Evolutionary conservation across 2,888 invertebrate genomes (phyloP).

Genomic region (Stenurella melanura): DNA sequence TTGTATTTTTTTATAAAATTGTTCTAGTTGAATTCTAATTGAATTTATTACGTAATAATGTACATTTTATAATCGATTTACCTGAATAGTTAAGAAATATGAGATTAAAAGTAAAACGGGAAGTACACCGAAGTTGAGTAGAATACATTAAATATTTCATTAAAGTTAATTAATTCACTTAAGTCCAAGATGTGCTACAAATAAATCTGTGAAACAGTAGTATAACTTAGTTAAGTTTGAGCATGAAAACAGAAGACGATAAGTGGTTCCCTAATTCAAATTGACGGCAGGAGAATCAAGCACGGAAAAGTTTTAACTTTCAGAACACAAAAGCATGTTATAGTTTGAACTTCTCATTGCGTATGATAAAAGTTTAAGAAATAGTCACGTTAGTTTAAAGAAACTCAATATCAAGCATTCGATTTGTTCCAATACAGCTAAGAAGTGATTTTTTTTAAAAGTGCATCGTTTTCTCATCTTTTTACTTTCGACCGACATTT

Average conservation of each 20-base stretch:
- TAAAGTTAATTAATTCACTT: neutral
- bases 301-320: neutral
- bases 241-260: neutral
- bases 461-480: too few relatives aligned
- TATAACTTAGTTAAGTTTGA: neutral
- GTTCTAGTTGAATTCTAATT: too few relatives aligned
- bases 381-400: too few relatives aligned
- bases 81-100: too few relatives aligned
- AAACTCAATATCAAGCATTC: too few relatives aligned
- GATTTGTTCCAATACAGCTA: too few relatives aligned
- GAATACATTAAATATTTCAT: neutral
- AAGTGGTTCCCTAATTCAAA: neutral
- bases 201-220: conserved; percentile 13
- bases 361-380: neutral
- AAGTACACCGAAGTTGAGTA: neutral
- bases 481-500: too few relatives aligned
- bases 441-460: too few relatives aligned
- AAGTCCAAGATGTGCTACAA: conserved; percentile 1
- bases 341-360: neutral
- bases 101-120: too few relatives aligned
- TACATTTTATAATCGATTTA: too few relatives aligned
- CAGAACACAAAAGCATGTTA: neutral
- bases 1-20: too few relatives aligned
- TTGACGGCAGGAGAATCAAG: conserved; percentile 1
- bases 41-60: too few relatives aligned